Conservation (phyloP, 2,888 invertebrate genomes). For the Aphelenchoides bicaudatus region DNA sequence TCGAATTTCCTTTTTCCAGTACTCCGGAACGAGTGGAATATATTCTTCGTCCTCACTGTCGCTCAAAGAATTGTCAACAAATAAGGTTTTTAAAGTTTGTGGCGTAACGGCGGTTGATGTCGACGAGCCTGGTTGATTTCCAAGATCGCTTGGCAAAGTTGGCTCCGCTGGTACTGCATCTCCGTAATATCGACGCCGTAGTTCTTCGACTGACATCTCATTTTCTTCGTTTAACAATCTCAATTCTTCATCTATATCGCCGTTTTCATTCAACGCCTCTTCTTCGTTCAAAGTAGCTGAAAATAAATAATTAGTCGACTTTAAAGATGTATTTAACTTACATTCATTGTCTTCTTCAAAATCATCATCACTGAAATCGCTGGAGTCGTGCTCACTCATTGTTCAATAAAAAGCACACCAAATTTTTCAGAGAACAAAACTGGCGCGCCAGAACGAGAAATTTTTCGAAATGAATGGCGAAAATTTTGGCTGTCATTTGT, state of each 20-base stretch:
- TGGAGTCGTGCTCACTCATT: constrained; percentile 38
- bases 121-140: constrained; percentile 6
- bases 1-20: constrained; percentile 71
- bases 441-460: no score
- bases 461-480: no score
- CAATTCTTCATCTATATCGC: constrained; percentile 47
- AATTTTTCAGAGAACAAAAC: no score
- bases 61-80: constrained; percentile 18
- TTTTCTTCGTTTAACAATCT: constrained; percentile 49
- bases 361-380: constrained; percentile 37
- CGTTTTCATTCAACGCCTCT: constrained; percentile 40
- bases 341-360: constrained; percentile 53
- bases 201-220: constrained; percentile 52
- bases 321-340: constrained; percentile 17
- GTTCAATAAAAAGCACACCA: constrained; percentile 11
- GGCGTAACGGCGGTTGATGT: background rate
- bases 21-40: constrained; percentile 64
- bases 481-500: no score
- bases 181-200: constrained; percentile 47
- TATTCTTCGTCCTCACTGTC: constrained; percentile 39
- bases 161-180: constrained; percentile 22
- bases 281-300: constrained; percentile 55
- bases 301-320: constrained; percentile 22
- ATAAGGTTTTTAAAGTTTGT: background rate
- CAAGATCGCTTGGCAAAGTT: background rate